phyloP scores from a whole-genome alignment of 2,113 vertebrate species.

The Catharus bicknelli region DNA sequence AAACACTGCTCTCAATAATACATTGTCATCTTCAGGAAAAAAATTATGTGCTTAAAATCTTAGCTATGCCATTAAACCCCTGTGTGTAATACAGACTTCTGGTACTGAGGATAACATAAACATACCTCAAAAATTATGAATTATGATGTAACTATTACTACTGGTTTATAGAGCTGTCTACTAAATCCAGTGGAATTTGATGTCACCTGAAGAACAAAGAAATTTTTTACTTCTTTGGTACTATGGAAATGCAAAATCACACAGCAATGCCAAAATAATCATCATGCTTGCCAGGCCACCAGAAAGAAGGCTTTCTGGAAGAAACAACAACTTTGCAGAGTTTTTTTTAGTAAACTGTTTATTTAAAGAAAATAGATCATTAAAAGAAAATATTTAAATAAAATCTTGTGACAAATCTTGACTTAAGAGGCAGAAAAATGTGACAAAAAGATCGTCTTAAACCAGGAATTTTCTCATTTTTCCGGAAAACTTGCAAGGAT shows the following conservation, averaged over 20 bases:
- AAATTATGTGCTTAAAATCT: neutral
- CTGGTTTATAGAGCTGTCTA: neutral
- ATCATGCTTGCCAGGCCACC: neutral
- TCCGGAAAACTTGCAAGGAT: neutral
- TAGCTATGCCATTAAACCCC: neutral
- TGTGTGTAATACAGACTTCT: neutral
- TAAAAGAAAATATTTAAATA: neutral
- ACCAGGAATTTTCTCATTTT: neutral
- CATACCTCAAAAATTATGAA: neutral
- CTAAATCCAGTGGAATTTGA: neutral
- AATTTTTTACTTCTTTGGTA: neutral
- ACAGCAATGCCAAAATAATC: neutral
- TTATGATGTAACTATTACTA: neutral
- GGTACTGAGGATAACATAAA: neutral
- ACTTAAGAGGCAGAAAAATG: neutral
- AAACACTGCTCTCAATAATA: neutral
- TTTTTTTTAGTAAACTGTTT: neutral
- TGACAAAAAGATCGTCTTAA: neutral
- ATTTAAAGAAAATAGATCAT: neutral
- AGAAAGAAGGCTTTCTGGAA: neutral
- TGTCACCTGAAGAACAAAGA: neutral
- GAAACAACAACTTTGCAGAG: neutral
- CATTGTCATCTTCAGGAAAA: neutral
- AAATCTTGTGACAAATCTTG: neutral
- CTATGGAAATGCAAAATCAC: neutral